phyloP scores from a whole-genome alignment of 2,797 vertebrate species.

The Momotus momota region DNA sequence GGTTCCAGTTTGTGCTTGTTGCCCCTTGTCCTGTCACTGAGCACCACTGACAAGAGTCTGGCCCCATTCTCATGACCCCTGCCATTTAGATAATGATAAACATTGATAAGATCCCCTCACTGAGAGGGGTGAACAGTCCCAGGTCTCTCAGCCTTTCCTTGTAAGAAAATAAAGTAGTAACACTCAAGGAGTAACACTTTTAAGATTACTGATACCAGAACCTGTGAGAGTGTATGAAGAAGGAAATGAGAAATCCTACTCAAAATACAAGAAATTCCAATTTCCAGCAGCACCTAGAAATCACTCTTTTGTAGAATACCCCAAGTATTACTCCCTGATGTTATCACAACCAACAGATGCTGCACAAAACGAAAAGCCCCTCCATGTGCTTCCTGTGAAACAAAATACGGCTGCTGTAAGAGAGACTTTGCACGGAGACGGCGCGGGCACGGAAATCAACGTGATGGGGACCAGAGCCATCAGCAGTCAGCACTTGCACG shows the following conservation, averaged over 20 bases:
- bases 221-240: accelerated
- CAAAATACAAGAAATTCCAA: not conserved
- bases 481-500: not conserved
- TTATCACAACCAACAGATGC: not conserved
- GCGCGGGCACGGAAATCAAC: not conserved
- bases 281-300: not conserved
- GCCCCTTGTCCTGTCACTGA: not conserved
- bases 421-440: not conserved
- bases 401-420: not conserved
- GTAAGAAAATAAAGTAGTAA: not conserved
- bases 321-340: not conserved
- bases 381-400: not conserved
- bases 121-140: not conserved
- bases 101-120: not conserved
- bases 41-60: not conserved
- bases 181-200: not conserved
- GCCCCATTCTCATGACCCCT: not conserved
- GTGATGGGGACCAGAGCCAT: not conserved
- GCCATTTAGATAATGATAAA: not conserved
- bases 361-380: not conserved
- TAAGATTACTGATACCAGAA: not conserved
- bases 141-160: not conserved
- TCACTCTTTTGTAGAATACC: not conserved
- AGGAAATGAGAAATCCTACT: not conserved
- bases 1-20: not conserved